Conservation (phyloP, 2,113 vertebrate genomes). For the Neodon shergylaensis region DNA sequence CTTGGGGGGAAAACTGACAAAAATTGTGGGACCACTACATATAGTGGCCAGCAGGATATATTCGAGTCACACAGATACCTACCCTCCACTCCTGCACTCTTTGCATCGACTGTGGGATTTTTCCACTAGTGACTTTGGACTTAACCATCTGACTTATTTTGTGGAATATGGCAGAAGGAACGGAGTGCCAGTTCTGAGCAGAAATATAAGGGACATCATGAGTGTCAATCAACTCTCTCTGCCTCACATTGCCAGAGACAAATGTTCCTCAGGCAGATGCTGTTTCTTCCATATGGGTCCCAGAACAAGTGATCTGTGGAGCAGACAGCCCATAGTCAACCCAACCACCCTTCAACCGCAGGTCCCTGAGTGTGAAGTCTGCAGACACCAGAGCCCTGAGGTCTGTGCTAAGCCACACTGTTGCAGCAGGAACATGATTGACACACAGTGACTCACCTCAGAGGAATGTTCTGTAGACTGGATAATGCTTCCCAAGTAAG, state of each 20-base stretch:
- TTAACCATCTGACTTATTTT: neutral
- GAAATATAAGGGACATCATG: neutral
- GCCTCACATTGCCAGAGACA: neutral
- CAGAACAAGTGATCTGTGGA: neutral
- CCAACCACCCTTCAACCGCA: neutral
- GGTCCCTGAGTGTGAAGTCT: neutral
- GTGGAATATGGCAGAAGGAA: neutral
- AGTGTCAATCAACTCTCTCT: neutral
- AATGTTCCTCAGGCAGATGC: neutral
- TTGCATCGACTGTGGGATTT: neutral
- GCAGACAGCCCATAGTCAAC: neutral
- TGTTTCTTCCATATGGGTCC: neutral
- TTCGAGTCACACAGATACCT: neutral
- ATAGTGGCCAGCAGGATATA: neutral
- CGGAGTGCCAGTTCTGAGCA: neutral
- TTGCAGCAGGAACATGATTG: conserved; percentile 14
- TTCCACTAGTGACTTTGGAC: neutral
- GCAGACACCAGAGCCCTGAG: neutral
- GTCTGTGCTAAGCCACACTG: neutral
- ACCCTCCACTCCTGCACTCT: neutral
- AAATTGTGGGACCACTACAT: neutral
- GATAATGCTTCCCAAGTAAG: neutral
- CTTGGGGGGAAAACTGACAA: neutral
- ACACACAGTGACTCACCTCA: neutral
- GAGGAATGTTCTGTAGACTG: neutral